phyloP scores from a whole-genome alignment of 2,888 invertebrate genomes.

The Gnatocerus cornutus region DNA sequence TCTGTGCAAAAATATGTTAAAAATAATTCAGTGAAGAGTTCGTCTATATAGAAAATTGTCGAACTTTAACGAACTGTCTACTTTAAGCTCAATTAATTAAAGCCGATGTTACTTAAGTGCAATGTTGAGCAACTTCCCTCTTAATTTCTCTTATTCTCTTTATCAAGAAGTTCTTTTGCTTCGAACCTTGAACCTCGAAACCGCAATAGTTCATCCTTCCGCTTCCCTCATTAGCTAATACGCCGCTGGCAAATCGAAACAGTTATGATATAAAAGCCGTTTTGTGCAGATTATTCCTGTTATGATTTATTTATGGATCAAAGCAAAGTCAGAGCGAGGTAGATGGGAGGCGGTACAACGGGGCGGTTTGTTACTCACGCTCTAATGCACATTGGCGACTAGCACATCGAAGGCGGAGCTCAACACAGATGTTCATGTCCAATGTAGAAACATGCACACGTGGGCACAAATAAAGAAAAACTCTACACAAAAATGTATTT shows the following conservation, averaged over 20 bases:
- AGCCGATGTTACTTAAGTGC: too few relatives aligned
- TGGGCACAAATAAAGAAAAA: conserved; percentile 43
- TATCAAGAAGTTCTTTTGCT: too few relatives aligned
- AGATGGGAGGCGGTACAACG: conserved; percentile 62
- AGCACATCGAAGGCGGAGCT: conserved; percentile 65
- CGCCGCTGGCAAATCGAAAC: conserved; percentile 29
- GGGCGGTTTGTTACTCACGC: conserved; percentile 70
- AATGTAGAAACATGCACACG: conserved; percentile 51
- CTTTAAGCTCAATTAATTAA: too few relatives aligned
- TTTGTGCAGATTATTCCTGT: conserved; percentile 46
- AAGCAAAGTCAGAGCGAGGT: conserved; percentile 43
- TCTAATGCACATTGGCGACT: conserved; percentile 70
- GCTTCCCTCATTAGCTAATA: conserved; percentile 38
- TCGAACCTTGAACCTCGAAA: background rate
- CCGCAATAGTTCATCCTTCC: conserved; percentile 21
- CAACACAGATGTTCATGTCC: conserved; percentile 60
- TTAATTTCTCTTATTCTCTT: too few relatives aligned
- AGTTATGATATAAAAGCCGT: conserved; percentile 43
- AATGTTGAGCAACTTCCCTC: too few relatives aligned
- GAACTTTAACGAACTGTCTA: too few relatives aligned
- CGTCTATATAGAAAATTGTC: too few relatives aligned
- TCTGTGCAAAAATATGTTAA: too few relatives aligned
- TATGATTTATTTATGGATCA: conserved; percentile 52
- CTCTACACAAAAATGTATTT: too few relatives aligned
- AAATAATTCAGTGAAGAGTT: too few relatives aligned